A percentile compares a stretch with the other conserved stretches of the same genome.
phyloP scores from a whole-genome alignment of 2,888 invertebrate species.

The Scrobipalpa costella region DNA sequence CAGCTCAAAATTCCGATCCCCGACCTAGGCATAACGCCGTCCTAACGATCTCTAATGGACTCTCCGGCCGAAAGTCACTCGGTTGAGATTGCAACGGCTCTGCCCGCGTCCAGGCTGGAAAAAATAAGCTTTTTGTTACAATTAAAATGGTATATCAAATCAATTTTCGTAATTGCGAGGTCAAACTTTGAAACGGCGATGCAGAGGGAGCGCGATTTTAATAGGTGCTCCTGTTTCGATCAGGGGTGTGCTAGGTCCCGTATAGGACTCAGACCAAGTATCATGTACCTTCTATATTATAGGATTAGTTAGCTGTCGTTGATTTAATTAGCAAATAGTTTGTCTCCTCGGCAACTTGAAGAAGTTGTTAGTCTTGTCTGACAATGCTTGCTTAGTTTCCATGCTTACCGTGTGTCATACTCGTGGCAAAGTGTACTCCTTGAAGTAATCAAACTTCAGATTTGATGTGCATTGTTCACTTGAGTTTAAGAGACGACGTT shows the following conservation, averaged over 20 bases:
- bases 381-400: neutral
- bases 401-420: too few relatives aligned
- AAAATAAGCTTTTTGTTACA: constrained; percentile 81
- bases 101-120: constrained; percentile 63
- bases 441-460: too few relatives aligned
- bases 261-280: neutral
- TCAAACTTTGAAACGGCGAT: constrained; percentile 68
- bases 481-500: too few relatives aligned
- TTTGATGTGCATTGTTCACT: too few relatives aligned
- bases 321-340: constrained; percentile 19
- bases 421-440: too few relatives aligned
- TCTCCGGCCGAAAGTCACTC: constrained; percentile 75
- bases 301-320: constrained; percentile 14
- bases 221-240: neutral
- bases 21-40: constrained; percentile 50
- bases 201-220: constrained; percentile 11
- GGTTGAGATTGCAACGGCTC: constrained; percentile 76
- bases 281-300: neutral
- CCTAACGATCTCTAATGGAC: constrained; percentile 72
- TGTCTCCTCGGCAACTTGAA: constrained; percentile 3
- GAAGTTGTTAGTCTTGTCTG: constrained; percentile 8
- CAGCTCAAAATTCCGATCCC: constrained; percentile 72
- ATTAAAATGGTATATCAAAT: constrained; percentile 82
- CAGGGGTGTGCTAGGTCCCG: neutral
- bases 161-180: constrained; percentile 80